phyloP scores from a whole-genome alignment of 2,888 invertebrate genomes.

The Lithophane ornitopus region DNA sequence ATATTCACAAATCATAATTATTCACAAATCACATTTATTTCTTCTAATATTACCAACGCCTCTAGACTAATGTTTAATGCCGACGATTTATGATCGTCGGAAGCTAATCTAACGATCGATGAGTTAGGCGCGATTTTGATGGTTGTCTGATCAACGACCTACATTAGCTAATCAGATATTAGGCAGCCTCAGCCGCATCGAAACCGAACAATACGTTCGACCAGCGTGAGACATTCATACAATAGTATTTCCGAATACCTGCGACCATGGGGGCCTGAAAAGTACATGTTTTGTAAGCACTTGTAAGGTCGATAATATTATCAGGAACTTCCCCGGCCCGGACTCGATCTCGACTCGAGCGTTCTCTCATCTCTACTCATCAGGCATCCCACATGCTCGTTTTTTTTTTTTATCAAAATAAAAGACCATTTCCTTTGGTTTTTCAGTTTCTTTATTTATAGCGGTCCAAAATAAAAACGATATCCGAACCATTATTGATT shows the following conservation, averaged over 20 bases:
- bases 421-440: neutral
- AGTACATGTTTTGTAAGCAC: neutral
- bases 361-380: no score
- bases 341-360: neutral
- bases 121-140: constrained; percentile 16
- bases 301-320: neutral
- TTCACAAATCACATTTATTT: constrained; percentile 13
- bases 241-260: neutral
- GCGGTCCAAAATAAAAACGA: neutral
- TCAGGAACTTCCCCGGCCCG: neutral
- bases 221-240: neutral
- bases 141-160: constrained; percentile 24
- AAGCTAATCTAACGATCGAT: constrained; percentile 26
- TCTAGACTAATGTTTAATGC: constrained; percentile 8
- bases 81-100: constrained; percentile 30
- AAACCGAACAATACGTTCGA: neutral
- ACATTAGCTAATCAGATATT: constrained; percentile 37
- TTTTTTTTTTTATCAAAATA: neutral
- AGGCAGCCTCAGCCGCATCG: constrained; percentile 6
- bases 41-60: neutral
- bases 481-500: neutral
- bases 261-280: no score
- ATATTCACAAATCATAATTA: constrained; percentile 6
- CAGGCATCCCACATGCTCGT: neutral
- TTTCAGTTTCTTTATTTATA: neutral